These are phyloP conservation scores for Exephanes ischioxanthus DNA, from an alignment of 2,888 invertebrate species.

Conservation along the genomic window DNA sequence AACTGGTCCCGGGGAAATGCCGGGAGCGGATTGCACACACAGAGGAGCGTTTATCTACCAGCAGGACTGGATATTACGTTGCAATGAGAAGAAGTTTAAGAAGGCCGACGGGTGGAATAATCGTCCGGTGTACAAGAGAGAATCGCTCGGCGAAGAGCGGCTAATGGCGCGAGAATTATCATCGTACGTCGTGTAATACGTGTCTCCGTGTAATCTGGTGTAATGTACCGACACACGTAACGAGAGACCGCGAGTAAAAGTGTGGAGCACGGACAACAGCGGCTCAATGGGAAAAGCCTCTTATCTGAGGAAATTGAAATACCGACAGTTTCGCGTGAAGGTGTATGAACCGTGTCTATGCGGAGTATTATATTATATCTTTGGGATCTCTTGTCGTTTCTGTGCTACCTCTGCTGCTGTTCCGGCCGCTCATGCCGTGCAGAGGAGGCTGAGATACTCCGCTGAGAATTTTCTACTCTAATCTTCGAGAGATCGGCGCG, in stretches of 20 bases:
- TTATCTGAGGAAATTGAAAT: constrained; percentile 46
- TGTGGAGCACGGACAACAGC: neutral
- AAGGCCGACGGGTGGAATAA: constrained; percentile 61
- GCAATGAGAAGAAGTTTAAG: constrained; percentile 41
- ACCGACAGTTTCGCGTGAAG: neutral
- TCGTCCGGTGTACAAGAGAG: constrained; percentile 33
- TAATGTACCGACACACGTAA: neutral
- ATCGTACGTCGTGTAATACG: constrained; percentile 59
- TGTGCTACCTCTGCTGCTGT: neutral
- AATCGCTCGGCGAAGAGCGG: constrained; percentile 20
- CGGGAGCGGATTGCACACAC: constrained; percentile 57
- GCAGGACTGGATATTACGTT: constrained; percentile 57
- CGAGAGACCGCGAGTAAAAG: neutral
- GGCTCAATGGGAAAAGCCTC: constrained; percentile 3
- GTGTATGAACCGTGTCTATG: neutral
- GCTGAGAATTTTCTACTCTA: neutral
- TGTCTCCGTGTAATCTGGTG: constrained; percentile 34
- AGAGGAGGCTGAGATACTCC: neutral
- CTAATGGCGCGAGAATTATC: constrained; percentile 71
- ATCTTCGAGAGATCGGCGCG: neutral
- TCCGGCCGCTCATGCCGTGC: neutral
- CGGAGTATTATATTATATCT: constrained; percentile 2
- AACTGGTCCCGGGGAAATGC: constrained; percentile 62
- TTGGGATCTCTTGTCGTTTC: constrained; percentile 30
- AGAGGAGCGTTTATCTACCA: constrained; percentile 9